phyloP scores from a whole-genome alignment of 2,797 vertebrate genomes.

The Coccyzus lansbergi region DNA sequence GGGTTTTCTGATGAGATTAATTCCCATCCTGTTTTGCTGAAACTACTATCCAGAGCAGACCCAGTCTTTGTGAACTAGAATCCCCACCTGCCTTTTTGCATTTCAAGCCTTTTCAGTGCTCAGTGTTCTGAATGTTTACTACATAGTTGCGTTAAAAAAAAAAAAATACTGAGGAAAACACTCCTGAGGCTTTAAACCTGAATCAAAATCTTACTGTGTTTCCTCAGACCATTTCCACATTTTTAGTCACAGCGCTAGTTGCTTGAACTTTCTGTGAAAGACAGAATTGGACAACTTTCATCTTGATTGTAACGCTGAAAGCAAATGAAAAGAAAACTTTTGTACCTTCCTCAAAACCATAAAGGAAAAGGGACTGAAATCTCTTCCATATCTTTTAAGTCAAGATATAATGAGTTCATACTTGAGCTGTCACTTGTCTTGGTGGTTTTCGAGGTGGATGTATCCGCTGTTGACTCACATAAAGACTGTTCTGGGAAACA shows the following conservation, averaged over 20 bases:
- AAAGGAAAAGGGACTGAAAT: background rate
- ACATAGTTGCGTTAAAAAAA: background rate
- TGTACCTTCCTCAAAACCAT: background rate
- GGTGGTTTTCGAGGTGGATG: background rate
- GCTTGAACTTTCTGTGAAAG: background rate
- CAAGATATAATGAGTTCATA: background rate
- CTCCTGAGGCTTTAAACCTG: background rate
- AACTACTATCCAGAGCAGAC: background rate
- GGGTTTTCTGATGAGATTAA: background rate
- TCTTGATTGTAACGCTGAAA: background rate
- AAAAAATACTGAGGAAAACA: background rate
- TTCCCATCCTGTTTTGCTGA: background rate
- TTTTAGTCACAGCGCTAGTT: background rate
- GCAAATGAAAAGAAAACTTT: background rate
- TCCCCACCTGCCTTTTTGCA: background rate
- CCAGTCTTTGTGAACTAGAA: background rate
- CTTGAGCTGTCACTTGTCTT: background rate
- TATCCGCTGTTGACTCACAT: background rate
- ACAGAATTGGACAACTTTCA: background rate
- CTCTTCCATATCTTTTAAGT: background rate
- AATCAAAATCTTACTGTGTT: background rate
- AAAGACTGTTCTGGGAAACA: background rate
- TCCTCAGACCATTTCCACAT: background rate
- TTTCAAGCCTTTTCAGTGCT: background rate
- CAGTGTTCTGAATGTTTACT: accelerated